Evolutionary conservation across 1,140 invertebrate species (phyloP).

Genomic region (Drosophila navojoa): DNA sequence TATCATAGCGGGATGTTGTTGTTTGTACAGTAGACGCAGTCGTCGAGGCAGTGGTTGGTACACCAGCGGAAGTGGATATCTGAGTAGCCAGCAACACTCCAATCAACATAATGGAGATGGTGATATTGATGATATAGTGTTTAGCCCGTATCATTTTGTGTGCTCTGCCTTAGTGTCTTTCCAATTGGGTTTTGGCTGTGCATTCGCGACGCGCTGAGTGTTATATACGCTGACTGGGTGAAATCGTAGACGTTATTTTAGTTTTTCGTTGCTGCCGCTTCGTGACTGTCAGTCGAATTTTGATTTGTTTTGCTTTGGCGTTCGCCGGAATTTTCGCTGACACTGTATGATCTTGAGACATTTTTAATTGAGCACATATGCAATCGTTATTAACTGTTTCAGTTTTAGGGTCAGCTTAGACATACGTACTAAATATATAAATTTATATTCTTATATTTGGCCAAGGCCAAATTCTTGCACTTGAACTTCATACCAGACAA

Average conservation of each 20-base stretch:
- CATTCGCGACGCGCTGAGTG: conserved; percentile 28
- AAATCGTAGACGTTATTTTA: conserved; percentile 64
- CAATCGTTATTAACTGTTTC: conserved; percentile 40
- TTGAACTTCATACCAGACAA: conserved; percentile 61
- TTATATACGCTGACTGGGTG: conserved; percentile 76
- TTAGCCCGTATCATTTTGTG: conserved; percentile 46
- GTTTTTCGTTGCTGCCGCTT: conserved; percentile 42
- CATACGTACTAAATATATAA: conserved; percentile 29
- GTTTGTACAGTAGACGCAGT: conserved; percentile 1
- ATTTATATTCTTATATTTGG: neutral
- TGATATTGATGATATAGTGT: conserved; percentile 17
- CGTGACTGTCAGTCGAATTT: conserved; percentile 71
- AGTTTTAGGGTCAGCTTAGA: conserved; percentile 58
- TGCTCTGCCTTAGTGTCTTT: conserved; percentile 28
- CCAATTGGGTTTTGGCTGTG: conserved; percentile 50
- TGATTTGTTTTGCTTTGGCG: conserved; percentile 48
- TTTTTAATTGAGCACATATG: conserved; percentile 59
- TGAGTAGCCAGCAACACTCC: conserved; percentile 45
- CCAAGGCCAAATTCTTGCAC: conserved; percentile 63
- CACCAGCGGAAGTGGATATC: conserved; percentile 17
- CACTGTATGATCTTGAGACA: conserved; percentile 73
- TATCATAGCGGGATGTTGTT: conserved; percentile 27
- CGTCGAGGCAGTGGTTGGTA: neutral
- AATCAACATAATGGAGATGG: conserved; percentile 40
- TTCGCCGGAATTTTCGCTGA: conserved; percentile 73